Evolutionary conservation across 2,797 vertebrate genomes (phyloP).

Genomic region (Liparis tanakae): DNA sequence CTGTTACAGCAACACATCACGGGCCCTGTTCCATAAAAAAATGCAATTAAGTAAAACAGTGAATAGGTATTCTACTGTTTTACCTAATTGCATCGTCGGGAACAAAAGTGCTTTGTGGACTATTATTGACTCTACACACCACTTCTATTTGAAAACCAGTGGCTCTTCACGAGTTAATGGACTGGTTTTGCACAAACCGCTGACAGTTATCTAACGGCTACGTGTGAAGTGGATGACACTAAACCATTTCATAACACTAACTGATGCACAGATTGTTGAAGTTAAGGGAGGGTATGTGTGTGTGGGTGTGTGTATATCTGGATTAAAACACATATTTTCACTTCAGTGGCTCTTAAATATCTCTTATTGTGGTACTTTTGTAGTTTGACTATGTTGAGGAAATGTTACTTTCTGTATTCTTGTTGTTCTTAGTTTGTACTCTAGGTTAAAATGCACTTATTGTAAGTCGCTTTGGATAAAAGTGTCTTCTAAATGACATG

Average conservation of each 20-base stretch:
- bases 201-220: conserved; percentile 46
- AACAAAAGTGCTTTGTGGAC: conserved; percentile 25
- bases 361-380: no score
- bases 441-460: no score
- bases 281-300: conserved; percentile 29
- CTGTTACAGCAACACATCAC: conserved; percentile 2
- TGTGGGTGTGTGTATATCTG: conserved; percentile 42
- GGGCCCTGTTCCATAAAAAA: neutral
- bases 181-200: conserved; percentile 25
- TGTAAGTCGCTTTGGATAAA: no score
- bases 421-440: no score
- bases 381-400: no score
- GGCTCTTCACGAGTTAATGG: conserved; percentile 49
- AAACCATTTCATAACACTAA: conserved; percentile 48
- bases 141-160: conserved; percentile 40
- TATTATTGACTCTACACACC: conserved; percentile 36
- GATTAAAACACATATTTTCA: no score
- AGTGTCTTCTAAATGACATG: no score
- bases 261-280: conserved; percentile 49
- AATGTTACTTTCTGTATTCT: no score
- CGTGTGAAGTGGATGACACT: conserved; percentile 47
- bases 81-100: neutral
- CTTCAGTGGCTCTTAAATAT: no score
- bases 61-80: no score
- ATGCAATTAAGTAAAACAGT: conserved; percentile 16